A percentile compares a stretch with the other conserved stretches of the same genome.
Conservation (phyloP, 2,888 invertebrate genomes). For the Ormyrus pomaceus region DNA sequence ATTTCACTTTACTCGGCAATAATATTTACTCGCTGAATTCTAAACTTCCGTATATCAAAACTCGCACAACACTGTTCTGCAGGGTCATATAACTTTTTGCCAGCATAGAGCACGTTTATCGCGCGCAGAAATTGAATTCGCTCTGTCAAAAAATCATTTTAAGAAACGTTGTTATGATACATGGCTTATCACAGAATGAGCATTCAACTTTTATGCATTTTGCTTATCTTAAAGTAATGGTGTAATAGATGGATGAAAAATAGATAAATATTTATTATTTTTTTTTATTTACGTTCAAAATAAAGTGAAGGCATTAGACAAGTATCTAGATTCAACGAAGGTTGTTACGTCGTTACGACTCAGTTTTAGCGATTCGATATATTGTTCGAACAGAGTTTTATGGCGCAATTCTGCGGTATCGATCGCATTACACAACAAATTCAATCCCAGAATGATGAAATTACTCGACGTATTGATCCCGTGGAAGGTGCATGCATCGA, state of each 20-base stretch:
- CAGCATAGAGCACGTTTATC: no score
- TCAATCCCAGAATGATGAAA: constrained; percentile 1
- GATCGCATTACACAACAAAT: constrained; percentile 26
- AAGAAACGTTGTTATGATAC: no score
- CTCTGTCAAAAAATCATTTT: neutral
- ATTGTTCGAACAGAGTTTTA: constrained; percentile 25
- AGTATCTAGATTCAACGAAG: no score
- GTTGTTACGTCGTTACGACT: neutral
- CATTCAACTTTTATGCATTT: neutral
- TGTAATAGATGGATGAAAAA: no score
- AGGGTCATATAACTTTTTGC: neutral
- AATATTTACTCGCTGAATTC: neutral
- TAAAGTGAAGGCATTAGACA: no score
- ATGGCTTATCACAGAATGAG: neutral
- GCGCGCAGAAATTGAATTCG: constrained; percentile 1
- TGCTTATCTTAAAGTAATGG: no score
- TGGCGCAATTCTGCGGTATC: neutral
- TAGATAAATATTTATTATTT: no score
- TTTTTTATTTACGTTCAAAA: no score
- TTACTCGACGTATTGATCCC: no score
- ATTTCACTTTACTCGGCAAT: neutral
- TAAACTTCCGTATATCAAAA: neutral
- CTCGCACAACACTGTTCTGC: neutral
- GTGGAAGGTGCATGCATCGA: no score
- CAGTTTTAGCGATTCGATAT: constrained; percentile 23